phyloP scores from a whole-genome alignment of 2,888 invertebrate species.

The Hanleya hanleyi region DNA sequence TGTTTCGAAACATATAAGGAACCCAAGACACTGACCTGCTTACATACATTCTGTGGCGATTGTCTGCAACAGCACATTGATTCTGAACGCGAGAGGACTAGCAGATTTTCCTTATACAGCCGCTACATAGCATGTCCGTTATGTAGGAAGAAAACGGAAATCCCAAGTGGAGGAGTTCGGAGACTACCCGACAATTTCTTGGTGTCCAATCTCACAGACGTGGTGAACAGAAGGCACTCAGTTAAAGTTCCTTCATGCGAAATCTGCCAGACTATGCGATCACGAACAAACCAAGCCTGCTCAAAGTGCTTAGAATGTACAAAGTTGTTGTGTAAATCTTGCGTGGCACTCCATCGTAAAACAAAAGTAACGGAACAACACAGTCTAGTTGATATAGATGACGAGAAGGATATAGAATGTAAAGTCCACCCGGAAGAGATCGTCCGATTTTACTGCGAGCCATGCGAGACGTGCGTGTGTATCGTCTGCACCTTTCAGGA shows the following conservation, averaged over 20 bases:
- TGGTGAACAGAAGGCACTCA: constrained; percentile 49
- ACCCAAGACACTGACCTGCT: constrained; percentile 70
- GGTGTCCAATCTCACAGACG: constrained; percentile 68
- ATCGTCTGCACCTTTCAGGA: constrained; percentile 73
- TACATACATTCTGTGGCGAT: constrained; percentile 71
- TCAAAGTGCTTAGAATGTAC: constrained; percentile 71
- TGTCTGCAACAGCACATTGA: constrained; percentile 71
- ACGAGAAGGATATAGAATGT: constrained; percentile 71
- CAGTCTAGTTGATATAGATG: constrained; percentile 69
- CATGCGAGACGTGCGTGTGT: constrained; percentile 71
- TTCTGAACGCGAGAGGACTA: constrained; percentile 56
- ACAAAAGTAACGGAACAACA: constrained; percentile 71
- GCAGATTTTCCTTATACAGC: constrained; percentile 61
- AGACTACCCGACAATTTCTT: constrained; percentile 71
- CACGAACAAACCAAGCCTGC: constrained; percentile 58
- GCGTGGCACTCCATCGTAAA: constrained; percentile 67
- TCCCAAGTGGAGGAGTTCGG: constrained; percentile 69
- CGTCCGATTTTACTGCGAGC: constrained; percentile 72
- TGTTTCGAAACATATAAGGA: constrained; percentile 68
- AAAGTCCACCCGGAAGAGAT: constrained; percentile 69
- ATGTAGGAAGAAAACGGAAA: constrained; percentile 69
- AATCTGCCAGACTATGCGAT: constrained; percentile 57
- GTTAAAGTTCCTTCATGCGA: constrained; percentile 63
- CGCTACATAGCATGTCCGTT: constrained; percentile 69
- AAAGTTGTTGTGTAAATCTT: constrained; percentile 67